Evolutionary conservation across 2,797 vertebrate genomes (phyloP).

Genomic region (Mus minutoides): DNA sequence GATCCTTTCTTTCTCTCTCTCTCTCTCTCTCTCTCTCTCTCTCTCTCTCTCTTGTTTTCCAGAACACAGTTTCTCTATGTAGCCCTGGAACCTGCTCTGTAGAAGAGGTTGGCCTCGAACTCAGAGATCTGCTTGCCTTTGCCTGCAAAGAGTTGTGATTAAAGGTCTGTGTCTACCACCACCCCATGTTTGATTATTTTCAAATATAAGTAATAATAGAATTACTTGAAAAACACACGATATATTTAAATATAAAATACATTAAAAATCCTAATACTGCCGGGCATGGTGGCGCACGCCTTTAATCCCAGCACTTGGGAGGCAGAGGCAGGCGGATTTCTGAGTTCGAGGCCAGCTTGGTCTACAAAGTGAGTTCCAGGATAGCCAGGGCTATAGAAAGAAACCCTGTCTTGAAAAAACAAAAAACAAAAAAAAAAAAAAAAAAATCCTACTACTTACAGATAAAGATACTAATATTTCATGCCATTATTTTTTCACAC

Average conservation of each 20-base stretch:
- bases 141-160: neutral
- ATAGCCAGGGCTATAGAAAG: too few relatives aligned
- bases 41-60: neutral
- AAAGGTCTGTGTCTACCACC: accelerated
- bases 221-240: conserved; percentile 41
- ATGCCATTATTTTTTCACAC: neutral
- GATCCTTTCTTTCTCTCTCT: neutral
- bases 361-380: too few relatives aligned
- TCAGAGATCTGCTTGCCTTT: neutral
- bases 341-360: too few relatives aligned
- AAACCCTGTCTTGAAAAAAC: too few relatives aligned
- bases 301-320: too few relatives aligned
- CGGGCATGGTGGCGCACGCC: too few relatives aligned
- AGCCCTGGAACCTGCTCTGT: neutral
- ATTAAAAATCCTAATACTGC: conserved; percentile 45
- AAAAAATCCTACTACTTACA: conserved; percentile 18
- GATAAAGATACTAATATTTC: conserved; percentile 42
- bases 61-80: neutral
- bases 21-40: neutral
- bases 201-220: conserved; percentile 34
- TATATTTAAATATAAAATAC: conserved; percentile 39
- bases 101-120: neutral
- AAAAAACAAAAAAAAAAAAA: conserved; percentile 60
- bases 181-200: neutral
- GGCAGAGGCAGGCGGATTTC: too few relatives aligned